Conservation (phyloP, 2,113 vertebrate species). For the Python bivittatus region DNA sequence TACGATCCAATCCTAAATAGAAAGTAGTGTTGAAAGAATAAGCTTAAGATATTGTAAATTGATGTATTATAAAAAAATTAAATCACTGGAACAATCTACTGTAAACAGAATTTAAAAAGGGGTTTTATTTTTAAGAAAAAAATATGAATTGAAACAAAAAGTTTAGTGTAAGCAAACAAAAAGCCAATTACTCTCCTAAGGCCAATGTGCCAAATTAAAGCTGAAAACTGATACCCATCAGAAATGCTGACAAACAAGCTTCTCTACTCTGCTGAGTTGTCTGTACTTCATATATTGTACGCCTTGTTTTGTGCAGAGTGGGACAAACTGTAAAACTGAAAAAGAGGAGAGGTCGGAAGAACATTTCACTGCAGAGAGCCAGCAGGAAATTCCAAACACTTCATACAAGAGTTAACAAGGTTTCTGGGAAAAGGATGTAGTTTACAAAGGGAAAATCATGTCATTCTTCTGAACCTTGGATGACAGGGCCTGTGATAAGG, state of each 20-base stretch:
- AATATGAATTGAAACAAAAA: background rate
- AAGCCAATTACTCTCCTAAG: accelerated
- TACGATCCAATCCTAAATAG: background rate
- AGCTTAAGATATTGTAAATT: background rate
- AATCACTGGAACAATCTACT: background rate
- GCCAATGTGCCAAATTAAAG: background rate
- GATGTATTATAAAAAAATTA: background rate
- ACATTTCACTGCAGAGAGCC: conserved; percentile 26
- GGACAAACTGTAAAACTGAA: conserved; percentile 11
- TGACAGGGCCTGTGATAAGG: conserved; percentile 7
- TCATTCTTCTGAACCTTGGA: conserved; percentile 32
- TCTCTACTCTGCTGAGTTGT: background rate
- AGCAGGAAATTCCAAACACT: conserved; percentile 58
- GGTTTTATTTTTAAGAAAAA: background rate
- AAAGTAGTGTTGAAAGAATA: background rate
- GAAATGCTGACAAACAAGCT: background rate
- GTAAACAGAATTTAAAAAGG: background rate
- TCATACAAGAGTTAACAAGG: conserved; percentile 38
- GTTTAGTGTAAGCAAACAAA: background rate
- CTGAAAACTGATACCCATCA: background rate
- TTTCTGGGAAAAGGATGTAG: conserved; percentile 46
- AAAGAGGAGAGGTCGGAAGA: background rate
- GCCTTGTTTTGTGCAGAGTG: background rate
- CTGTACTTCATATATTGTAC: conserved; percentile 6
- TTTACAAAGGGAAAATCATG: conserved; percentile 9